Percentiles rank a stretch among this genome's conserved stretches.
These are phyloP conservation scores for Chrysolina oricalcia DNA, from an alignment of 2,888 invertebrate species.

Conservation along the genomic window DNA sequence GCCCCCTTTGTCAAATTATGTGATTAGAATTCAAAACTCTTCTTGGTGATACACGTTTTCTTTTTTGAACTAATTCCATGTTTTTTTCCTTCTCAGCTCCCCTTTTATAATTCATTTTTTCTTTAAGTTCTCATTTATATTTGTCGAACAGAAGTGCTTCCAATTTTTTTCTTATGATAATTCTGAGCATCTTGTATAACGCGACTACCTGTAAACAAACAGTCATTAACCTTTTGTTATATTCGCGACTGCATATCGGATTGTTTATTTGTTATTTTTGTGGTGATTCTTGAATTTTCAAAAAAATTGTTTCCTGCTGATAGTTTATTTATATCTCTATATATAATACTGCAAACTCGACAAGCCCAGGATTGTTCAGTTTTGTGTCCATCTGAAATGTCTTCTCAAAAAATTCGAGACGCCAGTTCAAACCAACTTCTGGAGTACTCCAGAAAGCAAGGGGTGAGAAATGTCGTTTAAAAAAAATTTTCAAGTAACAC, in stretches of 20 bases:
- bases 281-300: slow-evolving; percentile 27
- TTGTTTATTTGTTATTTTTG: slow-evolving; percentile 24
- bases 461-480: slow-evolving; percentile 57
- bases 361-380: not conserved
- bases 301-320: slow-evolving; percentile 37
- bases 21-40: too few relatives aligned
- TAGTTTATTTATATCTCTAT: slow-evolving; percentile 25
- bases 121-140: too few relatives aligned
- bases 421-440: slow-evolving; percentile 65
- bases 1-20: too few relatives aligned
- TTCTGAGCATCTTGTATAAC: not conserved
- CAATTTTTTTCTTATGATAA: not conserved
- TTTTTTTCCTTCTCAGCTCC: too few relatives aligned
- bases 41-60: too few relatives aligned
- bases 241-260: not conserved
- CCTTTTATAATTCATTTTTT: too few relatives aligned
- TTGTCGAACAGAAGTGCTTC: too few relatives aligned
- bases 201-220: slow-evolving; percentile 10
- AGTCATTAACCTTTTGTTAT: slow-evolving; percentile 12
- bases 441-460: slow-evolving; percentile 63
- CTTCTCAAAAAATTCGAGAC: slow-evolving; percentile 49
- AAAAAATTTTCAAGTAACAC: not conserved
- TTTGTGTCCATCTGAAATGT: slow-evolving; percentile 32
- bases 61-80: too few relatives aligned
- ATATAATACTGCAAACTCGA: not conserved